Evolutionary conservation across 1,140 invertebrate species (phyloP), one percentile per base, ranked within the genome.

Genomic region (Drosophila melanica): DNA sequence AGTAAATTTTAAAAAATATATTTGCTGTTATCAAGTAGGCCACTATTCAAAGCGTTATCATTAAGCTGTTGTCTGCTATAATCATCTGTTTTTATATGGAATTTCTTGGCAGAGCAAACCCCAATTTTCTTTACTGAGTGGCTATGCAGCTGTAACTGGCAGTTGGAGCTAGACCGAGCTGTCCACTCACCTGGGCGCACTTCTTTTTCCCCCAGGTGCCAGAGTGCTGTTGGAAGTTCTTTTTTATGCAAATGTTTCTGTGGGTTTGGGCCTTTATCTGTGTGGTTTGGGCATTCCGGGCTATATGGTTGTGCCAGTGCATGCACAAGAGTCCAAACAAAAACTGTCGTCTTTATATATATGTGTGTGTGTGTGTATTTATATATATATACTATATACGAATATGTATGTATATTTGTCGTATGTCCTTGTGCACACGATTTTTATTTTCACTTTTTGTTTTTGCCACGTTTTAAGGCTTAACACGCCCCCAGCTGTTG

Each of bases 401-500:
- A 11, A 20, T 47, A 23, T 23, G 8, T 39, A 27, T 27, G 3
- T 54, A 4, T 44, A 33, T 41, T 9, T 41, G 14, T 23, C 35
- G 23, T 57, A 74, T 74, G 70, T 74, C 70, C 70, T 73, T 73
- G 70, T 62, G 47, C 62, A 68, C 74, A 60, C 18, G 35, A 67
- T 50, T 60, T 58, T 67, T 64, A 54, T 73, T 77, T 73, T 77
- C 70, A 77, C 64, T 74, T 77, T 66, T 65, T 57, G 27, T 64
- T 60, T 50, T 18, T 39, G 54, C 54, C 63, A 72, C 54, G 54
- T 67, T 72, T 53, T 30, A 53, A 67, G 63, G 67, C 63, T 59
- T 53, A 44, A 47, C 47, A 67, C 54, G 63, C 63, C 63, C 53
- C 62, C 53, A 51, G 53, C 51, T 51, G 62, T 50, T 18, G 20